phyloP scores from a whole-genome alignment of 1,140 invertebrate genomes.

The Achroia grisella region DNA sequence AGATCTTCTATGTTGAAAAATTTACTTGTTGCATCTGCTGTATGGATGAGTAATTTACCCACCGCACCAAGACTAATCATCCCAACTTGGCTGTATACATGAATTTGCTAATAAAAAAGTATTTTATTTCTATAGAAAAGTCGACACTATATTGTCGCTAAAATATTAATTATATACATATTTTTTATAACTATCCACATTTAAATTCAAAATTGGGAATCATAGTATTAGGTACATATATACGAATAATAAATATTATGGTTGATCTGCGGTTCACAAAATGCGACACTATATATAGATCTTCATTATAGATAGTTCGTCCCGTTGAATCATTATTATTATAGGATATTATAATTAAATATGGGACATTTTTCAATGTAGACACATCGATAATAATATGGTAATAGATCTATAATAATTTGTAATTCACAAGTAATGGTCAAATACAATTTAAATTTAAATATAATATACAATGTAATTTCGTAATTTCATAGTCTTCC shows the following conservation, averaged over 20 bases:
- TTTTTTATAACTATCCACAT: constrained; percentile 63
- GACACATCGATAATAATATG: constrained; percentile 45
- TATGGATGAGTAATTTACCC: neutral
- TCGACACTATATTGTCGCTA: constrained; percentile 53
- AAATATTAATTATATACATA: constrained; percentile 45
- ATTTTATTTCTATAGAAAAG: constrained; percentile 35
- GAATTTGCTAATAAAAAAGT: constrained; percentile 49
- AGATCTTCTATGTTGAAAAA: constrained; percentile 1
- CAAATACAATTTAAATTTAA: constrained; percentile 20
- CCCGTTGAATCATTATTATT: constrained; percentile 3
- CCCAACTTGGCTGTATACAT: constrained; percentile 31
- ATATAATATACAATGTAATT: constrained; percentile 9
- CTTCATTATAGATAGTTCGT: constrained; percentile 11
- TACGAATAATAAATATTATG: constrained; percentile 8
- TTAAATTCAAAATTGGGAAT: constrained; percentile 35
- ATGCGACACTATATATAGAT: constrained; percentile 26
- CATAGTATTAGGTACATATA: constrained; percentile 19
- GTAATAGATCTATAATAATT: constrained; percentile 22
- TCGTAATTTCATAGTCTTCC: constrained; percentile 26
- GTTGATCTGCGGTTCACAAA: constrained; percentile 20
- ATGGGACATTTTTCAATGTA: constrained; percentile 11
- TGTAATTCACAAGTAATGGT: constrained; percentile 43
- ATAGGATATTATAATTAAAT: constrained; percentile 1
- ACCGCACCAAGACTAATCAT: constrained; percentile 3
- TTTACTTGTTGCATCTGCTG: no score